Conservation (phyloP, 2,797 vertebrate genomes). For the Sebastes umbrosus region DNA sequence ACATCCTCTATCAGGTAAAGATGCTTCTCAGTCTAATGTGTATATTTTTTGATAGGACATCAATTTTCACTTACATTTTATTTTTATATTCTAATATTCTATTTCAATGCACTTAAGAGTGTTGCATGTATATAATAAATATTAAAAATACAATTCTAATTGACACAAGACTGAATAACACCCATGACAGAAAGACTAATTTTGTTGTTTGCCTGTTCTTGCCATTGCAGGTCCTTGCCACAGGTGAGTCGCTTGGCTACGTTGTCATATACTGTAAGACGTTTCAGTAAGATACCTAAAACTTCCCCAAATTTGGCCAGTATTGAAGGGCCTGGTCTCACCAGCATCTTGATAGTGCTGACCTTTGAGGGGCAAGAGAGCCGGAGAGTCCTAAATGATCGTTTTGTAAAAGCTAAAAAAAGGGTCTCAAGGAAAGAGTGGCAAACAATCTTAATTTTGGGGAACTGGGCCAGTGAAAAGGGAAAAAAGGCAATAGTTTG, state of each 20-base stretch:
- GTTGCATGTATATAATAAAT: neutral
- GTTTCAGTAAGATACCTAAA: neutral
- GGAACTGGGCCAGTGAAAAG: too few species aligned
- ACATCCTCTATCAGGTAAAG: constrained; percentile 45
- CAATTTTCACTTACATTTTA: neutral
- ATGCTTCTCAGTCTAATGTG: neutral
- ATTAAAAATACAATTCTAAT: neutral
- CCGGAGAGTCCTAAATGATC: too few species aligned
- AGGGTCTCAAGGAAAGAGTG: too few species aligned
- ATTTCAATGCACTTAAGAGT: neutral
- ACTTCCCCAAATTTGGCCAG: neutral
- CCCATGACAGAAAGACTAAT: neutral
- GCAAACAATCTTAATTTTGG: too few species aligned
- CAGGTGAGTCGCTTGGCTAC: constrained; percentile 22
- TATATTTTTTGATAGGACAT: neutral
- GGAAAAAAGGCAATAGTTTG: too few species aligned
- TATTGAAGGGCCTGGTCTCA: neutral
- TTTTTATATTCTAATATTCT: neutral
- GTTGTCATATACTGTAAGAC: neutral
- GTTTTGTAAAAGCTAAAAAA: too few species aligned
- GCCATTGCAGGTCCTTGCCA: constrained; percentile 25
- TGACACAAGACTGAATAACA: neutral
- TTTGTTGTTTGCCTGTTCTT: neutral
- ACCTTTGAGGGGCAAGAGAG: neutral
- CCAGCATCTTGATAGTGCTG: neutral